These are phyloP conservation scores for Chamaetylas fuelleborni DNA, from an alignment of 2,113 vertebrate genomes.

Conservation along the genomic window DNA sequence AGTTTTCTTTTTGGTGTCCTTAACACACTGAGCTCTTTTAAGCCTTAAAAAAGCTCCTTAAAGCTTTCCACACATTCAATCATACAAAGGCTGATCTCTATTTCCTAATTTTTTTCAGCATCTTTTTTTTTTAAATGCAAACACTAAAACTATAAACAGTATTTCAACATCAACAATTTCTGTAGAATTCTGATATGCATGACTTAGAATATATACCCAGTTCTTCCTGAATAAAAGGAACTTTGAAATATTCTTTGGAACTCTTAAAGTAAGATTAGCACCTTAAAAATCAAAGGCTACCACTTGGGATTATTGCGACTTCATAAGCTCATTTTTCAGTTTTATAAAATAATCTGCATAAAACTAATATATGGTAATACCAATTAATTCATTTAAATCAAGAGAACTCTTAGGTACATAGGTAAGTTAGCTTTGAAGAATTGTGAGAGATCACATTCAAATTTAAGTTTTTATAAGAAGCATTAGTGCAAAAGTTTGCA, in stretches of 20 bases:
- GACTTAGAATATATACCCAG: not conserved
- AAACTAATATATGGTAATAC: not conserved
- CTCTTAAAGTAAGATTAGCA: accelerated
- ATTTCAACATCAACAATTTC: not conserved
- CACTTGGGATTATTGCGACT: not conserved
- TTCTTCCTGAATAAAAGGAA: not conserved
- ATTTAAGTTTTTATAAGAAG: not conserved
- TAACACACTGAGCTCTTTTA: not conserved
- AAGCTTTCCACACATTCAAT: not conserved
- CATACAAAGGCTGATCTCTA: not conserved
- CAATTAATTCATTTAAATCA: not conserved
- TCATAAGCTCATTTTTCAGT: not conserved
- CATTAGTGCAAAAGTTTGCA: not conserved
- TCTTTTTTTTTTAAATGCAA: not conserved
- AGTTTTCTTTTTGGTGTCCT: not conserved
- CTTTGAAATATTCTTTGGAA: not conserved
- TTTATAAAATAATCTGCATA: not conserved
- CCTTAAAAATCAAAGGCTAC: not conserved
- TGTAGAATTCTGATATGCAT: not conserved
- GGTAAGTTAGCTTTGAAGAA: not conserved
- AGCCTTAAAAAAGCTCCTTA: not conserved
- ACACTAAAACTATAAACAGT: not conserved
- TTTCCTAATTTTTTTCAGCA: not conserved
- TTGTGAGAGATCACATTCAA: not conserved
- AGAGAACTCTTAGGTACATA: not conserved